Evolutionary conservation across 2,113 vertebrate genomes (phyloP).

Genomic region (Tautogolabrus adspersus): DNA sequence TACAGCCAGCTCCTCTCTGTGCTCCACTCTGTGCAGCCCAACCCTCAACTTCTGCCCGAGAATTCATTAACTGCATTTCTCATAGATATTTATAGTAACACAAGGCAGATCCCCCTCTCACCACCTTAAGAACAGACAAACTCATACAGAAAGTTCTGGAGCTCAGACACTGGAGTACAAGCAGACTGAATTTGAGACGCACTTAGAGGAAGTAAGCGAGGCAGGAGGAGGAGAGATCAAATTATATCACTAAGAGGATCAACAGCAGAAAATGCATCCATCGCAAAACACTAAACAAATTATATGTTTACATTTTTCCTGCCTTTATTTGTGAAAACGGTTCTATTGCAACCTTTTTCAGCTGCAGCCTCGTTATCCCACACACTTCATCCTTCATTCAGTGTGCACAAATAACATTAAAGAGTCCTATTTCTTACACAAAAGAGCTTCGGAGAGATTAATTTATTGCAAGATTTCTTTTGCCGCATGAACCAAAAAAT

Average conservation of each 20-base stretch:
- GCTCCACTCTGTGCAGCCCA: slow-evolving; percentile 33
- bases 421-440: slow-evolving; percentile 51
- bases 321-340: slow-evolving; percentile 11
- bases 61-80: slow-evolving; percentile 61
- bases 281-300: slow-evolving; percentile 28
- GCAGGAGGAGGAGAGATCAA: not conserved
- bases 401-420: slow-evolving; percentile 49
- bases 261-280: slow-evolving; percentile 12
- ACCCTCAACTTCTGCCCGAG: slow-evolving; percentile 46
- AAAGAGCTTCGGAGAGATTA: slow-evolving; percentile 54
- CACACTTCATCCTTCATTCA: slow-evolving; percentile 7
- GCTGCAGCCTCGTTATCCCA: slow-evolving; percentile 19
- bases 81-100: slow-evolving; percentile 67
- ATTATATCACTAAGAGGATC: not conserved
- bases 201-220: slow-evolving; percentile 4
- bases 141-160: slow-evolving; percentile 1
- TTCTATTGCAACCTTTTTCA: slow-evolving; percentile 31
- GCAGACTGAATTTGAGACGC: slow-evolving; percentile 1
- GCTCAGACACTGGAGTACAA: slow-evolving; percentile 10
- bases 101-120: slow-evolving; percentile 20
- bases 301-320: not conserved
- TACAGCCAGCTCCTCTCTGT: slow-evolving; percentile 39
- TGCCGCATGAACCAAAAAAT: slow-evolving; percentile 3
- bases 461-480: slow-evolving; percentile 15
- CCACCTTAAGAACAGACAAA: slow-evolving; percentile 21